Evolutionary conservation across 2,113 vertebrate genomes (phyloP), one percentile per base, ranked within the genome.

Genomic region (Mesoclemmys tuberculata): DNA sequence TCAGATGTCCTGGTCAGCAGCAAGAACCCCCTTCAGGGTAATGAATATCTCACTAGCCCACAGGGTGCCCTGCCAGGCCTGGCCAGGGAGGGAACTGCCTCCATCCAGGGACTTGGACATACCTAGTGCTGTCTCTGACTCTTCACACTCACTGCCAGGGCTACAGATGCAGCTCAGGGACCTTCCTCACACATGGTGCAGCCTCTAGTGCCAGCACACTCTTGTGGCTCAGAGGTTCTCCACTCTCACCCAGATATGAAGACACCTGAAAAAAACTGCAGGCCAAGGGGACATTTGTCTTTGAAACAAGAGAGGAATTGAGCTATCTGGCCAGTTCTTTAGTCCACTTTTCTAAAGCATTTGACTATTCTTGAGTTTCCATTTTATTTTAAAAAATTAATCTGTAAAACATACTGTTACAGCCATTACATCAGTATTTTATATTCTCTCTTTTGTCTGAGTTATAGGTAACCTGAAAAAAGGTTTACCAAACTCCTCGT

Each of bases 31-130:
- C 94, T 99, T 99, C 85, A 99, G 98, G 88, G 98, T 98, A 85
- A 98, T 98, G 95, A 99, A 99, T 98, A 99, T 99, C 84, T 99
- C 99, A 61, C 98, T 99, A 75, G 99, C 99, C 29, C 99, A 99
- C 99, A 99, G 99, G 94, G 38, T 38, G 96, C 75, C 48, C 77
- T 5, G 64, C 58, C 54, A 87, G 29, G 48, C 35, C 80, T 35
- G 18, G 31, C 21, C 52, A 48, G 18, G 41, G 90, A 22, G 6
- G 85, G 64, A 3, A 68, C 8, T n/a, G 52, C 85, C 12, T 82
- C 87, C 91, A 80, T 86, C n/a, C 22, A 10, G 6, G 44, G 75
- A 91, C 83, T 79, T 84, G 2, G 22, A 82, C 35, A 31, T 88
- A 94, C 87, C 49, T 84, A 52, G 19, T 16, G 10, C 61, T 35